A percentile compares a stretch with the other conserved stretches of the same genome.
These are phyloP conservation scores for Holotrichia oblita DNA, from an alignment of 1,140 invertebrate genomes.

Conservation along the genomic window DNA sequence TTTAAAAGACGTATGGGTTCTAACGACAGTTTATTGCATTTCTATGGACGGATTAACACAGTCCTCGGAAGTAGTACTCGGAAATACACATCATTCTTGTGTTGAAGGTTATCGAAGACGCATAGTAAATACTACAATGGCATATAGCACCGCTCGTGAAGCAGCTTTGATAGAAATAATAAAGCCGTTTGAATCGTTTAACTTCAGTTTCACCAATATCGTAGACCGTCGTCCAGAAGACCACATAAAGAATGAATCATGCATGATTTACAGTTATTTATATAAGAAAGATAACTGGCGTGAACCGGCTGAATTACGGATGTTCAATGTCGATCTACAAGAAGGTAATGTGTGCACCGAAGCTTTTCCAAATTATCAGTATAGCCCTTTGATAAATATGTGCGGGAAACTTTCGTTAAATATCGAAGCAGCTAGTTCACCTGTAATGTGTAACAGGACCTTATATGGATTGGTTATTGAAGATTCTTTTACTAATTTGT, in stretches of 20 bases:
- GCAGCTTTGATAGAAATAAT: neutral
- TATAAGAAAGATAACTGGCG: neutral
- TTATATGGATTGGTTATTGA: neutral
- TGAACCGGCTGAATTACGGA: neutral
- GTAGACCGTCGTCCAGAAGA: neutral
- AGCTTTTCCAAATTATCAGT: neutral
- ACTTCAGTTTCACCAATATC: neutral
- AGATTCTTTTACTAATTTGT: neutral
- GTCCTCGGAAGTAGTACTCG: neutral
- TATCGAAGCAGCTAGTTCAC: neutral
- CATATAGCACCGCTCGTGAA: neutral
- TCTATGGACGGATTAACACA: neutral
- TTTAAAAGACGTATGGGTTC: conserved; percentile 7
- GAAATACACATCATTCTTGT: neutral
- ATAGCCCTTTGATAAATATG: neutral
- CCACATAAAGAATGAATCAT: neutral
- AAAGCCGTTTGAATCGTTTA: neutral
- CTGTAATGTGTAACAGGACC: neutral
- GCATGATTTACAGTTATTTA: neutral
- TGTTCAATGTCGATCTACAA: neutral
- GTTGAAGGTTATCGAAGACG: neutral
- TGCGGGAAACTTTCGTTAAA: neutral
- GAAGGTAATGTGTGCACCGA: neutral
- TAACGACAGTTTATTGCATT: neutral
- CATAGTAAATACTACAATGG: neutral